Conservation (phyloP, 2,797 vertebrate genomes). For the Xiphorhynchus erythropygius region DNA sequence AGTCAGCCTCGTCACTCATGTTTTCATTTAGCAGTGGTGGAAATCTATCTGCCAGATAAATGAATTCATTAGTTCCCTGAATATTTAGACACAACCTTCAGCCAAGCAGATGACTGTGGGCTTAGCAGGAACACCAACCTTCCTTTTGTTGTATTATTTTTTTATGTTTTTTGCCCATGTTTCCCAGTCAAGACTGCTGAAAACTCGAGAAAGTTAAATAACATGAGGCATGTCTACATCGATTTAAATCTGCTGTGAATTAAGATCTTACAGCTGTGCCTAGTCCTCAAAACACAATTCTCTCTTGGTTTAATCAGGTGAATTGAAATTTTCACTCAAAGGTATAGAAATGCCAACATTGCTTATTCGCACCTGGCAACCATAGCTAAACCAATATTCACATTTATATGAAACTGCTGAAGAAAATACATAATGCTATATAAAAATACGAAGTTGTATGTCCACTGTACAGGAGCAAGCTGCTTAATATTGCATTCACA, state of each 20-base stretch:
- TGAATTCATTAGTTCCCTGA: background rate
- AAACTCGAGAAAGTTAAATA: background rate
- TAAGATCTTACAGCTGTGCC: background rate
- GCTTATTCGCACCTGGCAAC: background rate
- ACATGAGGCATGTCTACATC: background rate
- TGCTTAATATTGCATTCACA: background rate
- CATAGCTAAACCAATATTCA: background rate
- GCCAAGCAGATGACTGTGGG: fast-evolving
- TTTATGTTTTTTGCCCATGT: fast-evolving
- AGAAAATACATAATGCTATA: background rate
- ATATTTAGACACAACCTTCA: background rate
- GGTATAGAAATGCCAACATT: background rate
- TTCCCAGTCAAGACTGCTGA: background rate
- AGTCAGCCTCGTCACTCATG: fast-evolving
- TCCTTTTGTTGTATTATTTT: background rate
- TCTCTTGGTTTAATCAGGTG: background rate
- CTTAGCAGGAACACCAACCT: background rate
- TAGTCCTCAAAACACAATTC: background rate
- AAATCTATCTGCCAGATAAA: background rate
- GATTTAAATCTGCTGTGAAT: background rate
- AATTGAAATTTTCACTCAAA: background rate
- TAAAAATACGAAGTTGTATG: background rate
- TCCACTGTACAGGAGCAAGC: background rate
- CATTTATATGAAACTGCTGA: background rate
- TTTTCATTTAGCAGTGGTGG: fast-evolving